These are phyloP conservation scores for Drosophila yakuba DNA, from an alignment of 1,140 invertebrate species.

Conservation along the genomic window DNA sequence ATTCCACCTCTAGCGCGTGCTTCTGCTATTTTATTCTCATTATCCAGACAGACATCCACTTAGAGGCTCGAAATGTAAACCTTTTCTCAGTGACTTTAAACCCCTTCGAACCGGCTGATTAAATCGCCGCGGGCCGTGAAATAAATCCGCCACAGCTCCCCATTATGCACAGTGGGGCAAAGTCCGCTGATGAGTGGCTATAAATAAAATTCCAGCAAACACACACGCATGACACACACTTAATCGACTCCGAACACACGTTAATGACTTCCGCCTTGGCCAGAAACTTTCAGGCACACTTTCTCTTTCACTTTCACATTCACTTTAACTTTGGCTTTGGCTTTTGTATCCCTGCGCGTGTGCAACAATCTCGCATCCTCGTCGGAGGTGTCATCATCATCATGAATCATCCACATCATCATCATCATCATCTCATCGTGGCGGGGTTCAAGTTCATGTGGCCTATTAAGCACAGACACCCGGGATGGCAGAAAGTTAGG, in stretches of 20 bases:
- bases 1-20: background rate
- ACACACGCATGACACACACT: conserved; percentile 19
- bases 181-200: conserved; percentile 29
- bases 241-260: conserved; percentile 35
- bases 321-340: conserved; percentile 9
- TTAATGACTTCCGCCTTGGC: conserved; percentile 71
- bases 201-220: conserved; percentile 30
- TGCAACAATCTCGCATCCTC: conserved; percentile 60
- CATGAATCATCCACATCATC: conserved; percentile 11
- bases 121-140: conserved; percentile 15
- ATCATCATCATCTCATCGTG: conserved; percentile 12
- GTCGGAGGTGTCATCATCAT: conserved; percentile 28
- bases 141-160: conserved; percentile 14
- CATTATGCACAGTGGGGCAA: conserved; percentile 19
- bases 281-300: conserved; percentile 56
- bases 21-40: background rate
- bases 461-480: conserved; percentile 69
- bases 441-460: conserved; percentile 72
- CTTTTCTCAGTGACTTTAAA: conserved; percentile 2
- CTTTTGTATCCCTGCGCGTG: conserved; percentile 32
- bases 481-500: conserved; percentile 55
- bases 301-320: conserved; percentile 34
- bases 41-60: background rate
- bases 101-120: conserved; percentile 12
- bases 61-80: background rate